phyloP scores from a whole-genome alignment of 2,888 invertebrate species.

The Acleris emargana region DNA sequence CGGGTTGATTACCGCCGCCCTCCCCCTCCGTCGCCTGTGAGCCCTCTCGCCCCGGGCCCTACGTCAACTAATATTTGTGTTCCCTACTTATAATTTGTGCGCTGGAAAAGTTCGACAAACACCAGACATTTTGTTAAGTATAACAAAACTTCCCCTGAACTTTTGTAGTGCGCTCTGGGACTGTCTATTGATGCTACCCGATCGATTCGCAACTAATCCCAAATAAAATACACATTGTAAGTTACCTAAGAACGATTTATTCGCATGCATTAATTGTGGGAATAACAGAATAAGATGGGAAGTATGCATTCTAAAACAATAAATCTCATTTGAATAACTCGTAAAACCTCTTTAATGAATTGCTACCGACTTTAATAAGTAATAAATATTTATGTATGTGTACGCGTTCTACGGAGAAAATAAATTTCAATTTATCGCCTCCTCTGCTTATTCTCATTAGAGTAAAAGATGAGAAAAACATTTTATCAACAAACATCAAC shows the following conservation, averaged over 20 bases:
- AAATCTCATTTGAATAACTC: slow-evolving; percentile 64
- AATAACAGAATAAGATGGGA: slow-evolving; percentile 47
- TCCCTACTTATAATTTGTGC: slow-evolving; percentile 79
- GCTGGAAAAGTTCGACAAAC: slow-evolving; percentile 77
- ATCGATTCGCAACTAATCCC: slow-evolving; percentile 57
- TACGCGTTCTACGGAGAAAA: slow-evolving; percentile 60
- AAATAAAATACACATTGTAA: slow-evolving; percentile 56
- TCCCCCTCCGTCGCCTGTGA: slow-evolving; percentile 47
- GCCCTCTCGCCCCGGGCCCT: slow-evolving; percentile 60
- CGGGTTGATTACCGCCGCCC: slow-evolving; percentile 75
- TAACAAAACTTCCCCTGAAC: slow-evolving; percentile 70
- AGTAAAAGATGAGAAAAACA: slow-evolving; percentile 64
- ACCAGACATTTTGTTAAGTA: slow-evolving; percentile 77
- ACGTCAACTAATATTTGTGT: slow-evolving; percentile 81
- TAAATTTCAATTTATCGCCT: slow-evolving; percentile 73
- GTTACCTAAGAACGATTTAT: slow-evolving; percentile 50
- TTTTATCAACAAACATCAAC: slow-evolving; percentile 65
- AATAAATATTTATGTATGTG: slow-evolving; percentile 69
- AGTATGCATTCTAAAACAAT: slow-evolving; percentile 47
- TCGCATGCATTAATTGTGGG: slow-evolving; percentile 48
- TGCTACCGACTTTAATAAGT: slow-evolving; percentile 66
- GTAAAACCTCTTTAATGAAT: slow-evolving; percentile 67
- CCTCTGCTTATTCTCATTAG: slow-evolving; percentile 68
- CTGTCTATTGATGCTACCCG: slow-evolving; percentile 62
- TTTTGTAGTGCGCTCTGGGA: slow-evolving; percentile 68